Conservation (phyloP, 2,113 vertebrate genomes). For the Peromyscus polionotus region DNA sequence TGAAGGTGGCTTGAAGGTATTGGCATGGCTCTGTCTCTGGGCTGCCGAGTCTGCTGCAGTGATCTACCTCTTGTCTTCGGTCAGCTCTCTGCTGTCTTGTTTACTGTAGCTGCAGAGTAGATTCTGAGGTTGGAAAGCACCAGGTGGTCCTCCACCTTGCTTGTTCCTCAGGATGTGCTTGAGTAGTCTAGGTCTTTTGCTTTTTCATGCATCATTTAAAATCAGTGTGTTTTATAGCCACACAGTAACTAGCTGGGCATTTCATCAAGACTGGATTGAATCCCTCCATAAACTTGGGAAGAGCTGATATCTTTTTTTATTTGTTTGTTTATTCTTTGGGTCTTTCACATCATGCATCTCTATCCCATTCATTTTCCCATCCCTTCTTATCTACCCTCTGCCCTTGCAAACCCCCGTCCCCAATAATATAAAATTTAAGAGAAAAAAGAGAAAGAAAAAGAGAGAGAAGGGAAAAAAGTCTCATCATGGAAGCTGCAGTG, state of each 20-base stretch:
- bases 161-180: neutral
- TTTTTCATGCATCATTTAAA: neutral
- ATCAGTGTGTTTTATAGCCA: neutral
- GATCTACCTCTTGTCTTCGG: neutral
- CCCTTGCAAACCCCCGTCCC: neutral
- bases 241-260: neutral
- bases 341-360: neutral
- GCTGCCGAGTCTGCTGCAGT: neutral
- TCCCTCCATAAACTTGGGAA: neutral
- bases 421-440: neutral
- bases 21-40: neutral
- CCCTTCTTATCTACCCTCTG: neutral
- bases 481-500: neutral
- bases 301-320: neutral
- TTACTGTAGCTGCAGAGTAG: neutral
- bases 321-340: neutral
- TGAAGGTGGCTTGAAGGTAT: neutral
- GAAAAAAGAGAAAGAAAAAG: neutral
- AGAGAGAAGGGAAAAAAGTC: neutral
- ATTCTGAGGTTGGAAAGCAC: neutral
- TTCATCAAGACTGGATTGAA: conserved; percentile 23
- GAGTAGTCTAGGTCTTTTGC: neutral
- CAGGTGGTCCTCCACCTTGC: neutral
- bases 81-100: neutral
- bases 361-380: neutral